phyloP scores from a whole-genome alignment of 2,888 invertebrate genomes.

The Lissocephala sabroskyi region DNA sequence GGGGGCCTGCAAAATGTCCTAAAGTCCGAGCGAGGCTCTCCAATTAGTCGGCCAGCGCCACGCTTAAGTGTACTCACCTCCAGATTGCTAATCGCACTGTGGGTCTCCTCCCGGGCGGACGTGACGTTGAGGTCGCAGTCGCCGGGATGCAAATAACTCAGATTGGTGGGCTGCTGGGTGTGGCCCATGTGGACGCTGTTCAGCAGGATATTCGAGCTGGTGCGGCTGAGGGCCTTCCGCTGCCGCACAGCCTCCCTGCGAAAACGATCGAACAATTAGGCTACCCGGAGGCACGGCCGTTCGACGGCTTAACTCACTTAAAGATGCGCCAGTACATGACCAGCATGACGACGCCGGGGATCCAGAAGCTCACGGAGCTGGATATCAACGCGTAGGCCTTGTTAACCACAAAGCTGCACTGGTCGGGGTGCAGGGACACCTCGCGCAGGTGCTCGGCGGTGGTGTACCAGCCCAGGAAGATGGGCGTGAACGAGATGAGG shows the following conservation, averaged over 20 bases:
- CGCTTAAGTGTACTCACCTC: slow-evolving; percentile 60
- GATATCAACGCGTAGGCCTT: slow-evolving; percentile 90
- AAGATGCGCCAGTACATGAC: slow-evolving; percentile 91
- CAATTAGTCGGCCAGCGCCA: background rate
- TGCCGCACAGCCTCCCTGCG: slow-evolving; percentile 85
- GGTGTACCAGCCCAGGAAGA: slow-evolving; percentile 96
- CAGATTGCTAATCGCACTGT: slow-evolving; percentile 72
- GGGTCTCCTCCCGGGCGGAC: slow-evolving; percentile 70
- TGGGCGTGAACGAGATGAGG: slow-evolving; percentile 93
- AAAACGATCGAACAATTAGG: slow-evolving; percentile 7
- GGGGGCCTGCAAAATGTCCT: slow-evolving; percentile 69
- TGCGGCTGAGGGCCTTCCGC: slow-evolving; percentile 85
- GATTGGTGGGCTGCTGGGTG: slow-evolving; percentile 80
- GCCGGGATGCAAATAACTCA: slow-evolving; percentile 77
- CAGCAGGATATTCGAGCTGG: slow-evolving; percentile 88
- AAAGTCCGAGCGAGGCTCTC: no score
- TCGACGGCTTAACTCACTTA: slow-evolving; percentile 65
- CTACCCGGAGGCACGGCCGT: background rate
- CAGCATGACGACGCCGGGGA: slow-evolving; percentile 93
- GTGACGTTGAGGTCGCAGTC: slow-evolving; percentile 74
- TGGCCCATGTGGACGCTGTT: slow-evolving; percentile 89
- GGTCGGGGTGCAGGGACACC: slow-evolving; percentile 78
- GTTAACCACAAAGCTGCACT: slow-evolving; percentile 89
- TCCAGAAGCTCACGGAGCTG: slow-evolving; percentile 93
- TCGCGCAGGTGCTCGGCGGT: slow-evolving; percentile 82